These are phyloP conservation scores for Acromyrmex heyeri DNA, from an alignment of 1,140 invertebrate genomes.

Conservation along the genomic window DNA sequence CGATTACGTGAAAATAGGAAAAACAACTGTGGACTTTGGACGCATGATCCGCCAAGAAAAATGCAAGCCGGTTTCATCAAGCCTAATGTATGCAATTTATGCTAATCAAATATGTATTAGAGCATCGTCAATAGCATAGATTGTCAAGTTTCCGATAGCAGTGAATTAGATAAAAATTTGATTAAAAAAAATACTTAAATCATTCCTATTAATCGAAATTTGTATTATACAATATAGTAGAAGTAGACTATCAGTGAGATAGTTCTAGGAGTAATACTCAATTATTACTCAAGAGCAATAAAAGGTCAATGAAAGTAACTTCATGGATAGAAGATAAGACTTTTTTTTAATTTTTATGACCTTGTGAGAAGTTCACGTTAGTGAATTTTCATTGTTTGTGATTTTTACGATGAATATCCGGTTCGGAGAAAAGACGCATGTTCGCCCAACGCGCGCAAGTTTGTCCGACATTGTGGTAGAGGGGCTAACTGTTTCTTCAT, in stretches of 20 bases:
- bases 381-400: neutral
- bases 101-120: constrained; percentile 32
- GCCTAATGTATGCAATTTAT: constrained; percentile 52
- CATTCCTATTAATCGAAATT: neutral
- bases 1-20: constrained; percentile 55
- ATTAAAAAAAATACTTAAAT: neutral
- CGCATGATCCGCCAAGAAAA: constrained; percentile 43
- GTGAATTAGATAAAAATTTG: neutral
- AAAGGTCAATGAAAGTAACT: neutral
- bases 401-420: neutral
- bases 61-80: constrained; percentile 5
- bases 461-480: constrained; percentile 52
- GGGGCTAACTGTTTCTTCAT: constrained; percentile 52
- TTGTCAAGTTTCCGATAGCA: neutral
- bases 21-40: constrained; percentile 67
- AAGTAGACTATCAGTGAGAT: neutral
- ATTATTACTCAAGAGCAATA: neutral
- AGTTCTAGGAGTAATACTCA: neutral
- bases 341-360: too few species aligned
- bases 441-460: constrained; percentile 44
- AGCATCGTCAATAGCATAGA: neutral
- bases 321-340: neutral
- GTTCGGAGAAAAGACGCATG: constrained; percentile 8
- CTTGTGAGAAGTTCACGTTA: neutral
- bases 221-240: neutral